These are phyloP conservation scores for Nebria brevicollis DNA, from an alignment of 2,888 invertebrate species.

Conservation along the genomic window DNA sequence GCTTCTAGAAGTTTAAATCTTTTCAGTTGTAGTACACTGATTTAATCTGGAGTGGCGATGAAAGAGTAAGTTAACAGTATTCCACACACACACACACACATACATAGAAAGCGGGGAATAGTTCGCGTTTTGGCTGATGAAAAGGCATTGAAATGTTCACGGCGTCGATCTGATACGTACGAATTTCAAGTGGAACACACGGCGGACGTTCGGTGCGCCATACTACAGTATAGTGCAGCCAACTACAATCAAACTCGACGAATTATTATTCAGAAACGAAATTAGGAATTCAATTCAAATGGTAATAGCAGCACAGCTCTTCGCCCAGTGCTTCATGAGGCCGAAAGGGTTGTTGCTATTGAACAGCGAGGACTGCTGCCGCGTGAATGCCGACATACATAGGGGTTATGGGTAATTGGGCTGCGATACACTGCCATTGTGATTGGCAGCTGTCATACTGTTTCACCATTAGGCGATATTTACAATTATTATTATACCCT, in stretches of 20 bases:
- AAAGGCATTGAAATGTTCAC: conserved; percentile 42
- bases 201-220: background rate
- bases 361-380: background rate
- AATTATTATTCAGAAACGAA: conserved; percentile 54
- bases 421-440: conserved; percentile 28
- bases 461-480: conserved; percentile 44
- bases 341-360: conserved; percentile 6
- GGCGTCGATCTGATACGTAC: conserved; percentile 39
- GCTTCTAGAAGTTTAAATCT: background rate
- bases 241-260: conserved; percentile 44
- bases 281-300: conserved; percentile 59
- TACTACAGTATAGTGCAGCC: conserved; percentile 27
- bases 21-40: background rate
- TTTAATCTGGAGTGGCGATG: conserved; percentile 21
- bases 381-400: background rate
- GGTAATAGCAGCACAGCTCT: conserved; percentile 53
- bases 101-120: background rate
- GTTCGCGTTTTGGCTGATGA: conserved; percentile 19
- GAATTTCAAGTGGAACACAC: conserved; percentile 6
- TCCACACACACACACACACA: background rate
- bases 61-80: conserved; percentile 20
- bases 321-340: background rate
- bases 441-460: conserved; percentile 47
- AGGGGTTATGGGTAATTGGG: conserved; percentile 34
- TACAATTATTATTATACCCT: conserved; percentile 35